Conservation (phyloP, 2,797 vertebrate species). For the Gymnoscopelus braueri region DNA sequence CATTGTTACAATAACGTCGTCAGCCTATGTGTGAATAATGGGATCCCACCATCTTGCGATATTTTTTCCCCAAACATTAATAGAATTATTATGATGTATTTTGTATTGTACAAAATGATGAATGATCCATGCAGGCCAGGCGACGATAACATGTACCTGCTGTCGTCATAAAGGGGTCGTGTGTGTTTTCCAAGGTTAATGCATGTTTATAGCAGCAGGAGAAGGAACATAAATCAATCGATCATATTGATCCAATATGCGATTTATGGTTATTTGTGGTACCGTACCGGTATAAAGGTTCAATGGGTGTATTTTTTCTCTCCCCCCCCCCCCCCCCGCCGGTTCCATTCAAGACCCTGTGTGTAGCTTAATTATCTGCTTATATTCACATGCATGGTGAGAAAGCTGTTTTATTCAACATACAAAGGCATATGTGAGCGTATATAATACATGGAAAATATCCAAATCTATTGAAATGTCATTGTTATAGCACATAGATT, state of each 20-base stretch:
- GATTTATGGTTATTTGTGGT: slow-evolving; percentile 17
- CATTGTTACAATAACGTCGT: too few relatives aligned
- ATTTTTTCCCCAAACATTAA: too few relatives aligned
- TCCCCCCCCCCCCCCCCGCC: neutral
- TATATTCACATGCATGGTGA: neutral
- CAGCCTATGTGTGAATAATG: too few relatives aligned
- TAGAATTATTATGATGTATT: too few relatives aligned
- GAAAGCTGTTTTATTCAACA: neutral
- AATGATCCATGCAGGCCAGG: neutral
- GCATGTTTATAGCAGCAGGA: slow-evolving; percentile 13
- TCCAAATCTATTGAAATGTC: neutral
- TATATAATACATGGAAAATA: neutral
- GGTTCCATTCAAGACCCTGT: neutral
- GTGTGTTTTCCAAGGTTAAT: slow-evolving; percentile 65
- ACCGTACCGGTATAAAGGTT: neutral
- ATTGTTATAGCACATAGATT: too few relatives aligned
- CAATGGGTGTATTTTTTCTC: neutral
- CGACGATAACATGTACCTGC: neutral
- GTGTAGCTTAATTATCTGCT: neutral
- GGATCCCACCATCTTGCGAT: too few relatives aligned
- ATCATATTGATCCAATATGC: slow-evolving; percentile 12
- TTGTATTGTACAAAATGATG: neutral
- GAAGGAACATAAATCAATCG: slow-evolving; percentile 32
- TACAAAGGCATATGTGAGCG: neutral
- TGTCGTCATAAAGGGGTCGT: slow-evolving; percentile 36